These are phyloP conservation scores for Enhydra lutris DNA, from an alignment of 2,113 vertebrate genomes.

Conservation along the genomic window DNA sequence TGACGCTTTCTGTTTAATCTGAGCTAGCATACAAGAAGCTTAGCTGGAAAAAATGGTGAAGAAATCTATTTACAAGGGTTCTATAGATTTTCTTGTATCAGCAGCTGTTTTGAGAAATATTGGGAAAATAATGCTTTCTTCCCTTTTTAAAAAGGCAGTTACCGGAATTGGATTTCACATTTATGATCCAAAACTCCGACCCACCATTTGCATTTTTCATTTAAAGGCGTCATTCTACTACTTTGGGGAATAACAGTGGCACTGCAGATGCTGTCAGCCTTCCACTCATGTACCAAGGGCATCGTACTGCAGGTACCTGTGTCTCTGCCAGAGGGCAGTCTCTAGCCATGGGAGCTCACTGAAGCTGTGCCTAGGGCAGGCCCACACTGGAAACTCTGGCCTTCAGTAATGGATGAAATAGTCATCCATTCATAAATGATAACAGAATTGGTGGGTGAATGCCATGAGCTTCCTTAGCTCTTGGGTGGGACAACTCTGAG, in stretches of 20 bases:
- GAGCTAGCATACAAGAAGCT: neutral
- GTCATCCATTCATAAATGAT: neutral
- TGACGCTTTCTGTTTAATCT: constrained; percentile 30
- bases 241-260: neutral
- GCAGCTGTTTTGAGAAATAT: constrained; percentile 5
- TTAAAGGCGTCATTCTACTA: neutral
- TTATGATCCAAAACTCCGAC: neutral
- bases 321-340: neutral
- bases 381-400: neutral
- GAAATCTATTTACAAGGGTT: neutral
- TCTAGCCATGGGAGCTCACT: neutral
- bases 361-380: neutral
- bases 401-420: neutral
- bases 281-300: neutral
- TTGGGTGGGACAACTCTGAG: neutral
- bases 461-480: neutral
- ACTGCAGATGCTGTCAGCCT: neutral
- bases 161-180: neutral
- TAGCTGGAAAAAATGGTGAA: neutral
- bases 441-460: neutral
- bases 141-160: neutral
- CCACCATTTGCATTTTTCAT: neutral
- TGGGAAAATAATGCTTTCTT: neutral
- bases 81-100: neutral
- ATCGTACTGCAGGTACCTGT: neutral